These are phyloP conservation scores for Dreissena polymorpha DNA, from an alignment of 1,140 invertebrate genomes.

Conservation along the genomic window DNA sequence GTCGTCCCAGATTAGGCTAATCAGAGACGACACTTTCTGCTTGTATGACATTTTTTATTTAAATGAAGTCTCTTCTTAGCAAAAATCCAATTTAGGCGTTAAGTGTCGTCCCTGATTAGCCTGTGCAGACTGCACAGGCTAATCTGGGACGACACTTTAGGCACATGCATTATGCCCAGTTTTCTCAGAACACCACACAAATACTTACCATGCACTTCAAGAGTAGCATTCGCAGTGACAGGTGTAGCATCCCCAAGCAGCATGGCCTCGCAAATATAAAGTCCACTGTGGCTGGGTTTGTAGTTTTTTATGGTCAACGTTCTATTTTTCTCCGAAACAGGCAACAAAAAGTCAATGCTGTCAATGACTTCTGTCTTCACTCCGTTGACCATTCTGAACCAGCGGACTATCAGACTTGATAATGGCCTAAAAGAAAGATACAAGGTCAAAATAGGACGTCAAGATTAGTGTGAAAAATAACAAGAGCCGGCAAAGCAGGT, in stretches of 20 bases:
- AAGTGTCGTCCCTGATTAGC: too few relatives aligned
- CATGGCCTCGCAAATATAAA: conserved; percentile 92
- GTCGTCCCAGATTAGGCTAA: too few relatives aligned
- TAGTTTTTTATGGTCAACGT: conserved; percentile 88
- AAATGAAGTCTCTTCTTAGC: too few relatives aligned
- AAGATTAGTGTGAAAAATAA: not conserved
- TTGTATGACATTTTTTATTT: too few relatives aligned
- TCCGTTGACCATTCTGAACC: conserved; percentile 93
- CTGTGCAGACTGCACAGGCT: too few relatives aligned
- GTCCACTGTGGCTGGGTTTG: conserved; percentile 89
- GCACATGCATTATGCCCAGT: too few relatives aligned
- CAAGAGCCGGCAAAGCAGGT: not conserved
- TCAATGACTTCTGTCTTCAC: conserved; percentile 88
- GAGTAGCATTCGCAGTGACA: conserved; percentile 87
- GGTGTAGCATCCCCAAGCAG: conserved; percentile 85
- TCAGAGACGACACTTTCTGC: too few relatives aligned
- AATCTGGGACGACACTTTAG: too few relatives aligned
- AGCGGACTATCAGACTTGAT: conserved; percentile 91
- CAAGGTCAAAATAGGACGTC: not conserved
- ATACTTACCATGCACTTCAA: conserved; percentile 87
- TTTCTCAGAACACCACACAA: too few relatives aligned
- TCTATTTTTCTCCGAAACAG: conserved; percentile 53
- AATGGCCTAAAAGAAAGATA: conserved; percentile 84
- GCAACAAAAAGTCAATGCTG: conserved; percentile 68
- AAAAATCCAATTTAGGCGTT: too few relatives aligned